Evolutionary conservation across 1,140 invertebrate species (phyloP).

Genomic region (Acromyrmex echinatior): DNA sequence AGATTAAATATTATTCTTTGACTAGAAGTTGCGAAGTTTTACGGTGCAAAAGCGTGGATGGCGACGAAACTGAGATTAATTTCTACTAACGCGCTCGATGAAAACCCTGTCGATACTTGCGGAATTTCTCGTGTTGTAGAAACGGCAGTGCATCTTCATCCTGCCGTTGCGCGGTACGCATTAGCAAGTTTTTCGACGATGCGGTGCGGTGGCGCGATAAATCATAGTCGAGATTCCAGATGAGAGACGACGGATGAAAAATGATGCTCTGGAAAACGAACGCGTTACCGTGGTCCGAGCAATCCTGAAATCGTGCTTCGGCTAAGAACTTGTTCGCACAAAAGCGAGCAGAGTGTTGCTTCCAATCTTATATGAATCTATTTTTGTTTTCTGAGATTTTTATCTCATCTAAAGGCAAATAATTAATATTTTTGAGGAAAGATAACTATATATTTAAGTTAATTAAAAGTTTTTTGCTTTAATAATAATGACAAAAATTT

Average conservation of each 20-base stretch:
- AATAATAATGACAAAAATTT: not conserved
- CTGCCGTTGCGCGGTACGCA: conserved; percentile 52
- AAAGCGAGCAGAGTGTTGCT: conserved; percentile 42
- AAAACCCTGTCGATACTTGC: conserved; percentile 59
- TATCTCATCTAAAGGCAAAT: conserved; percentile 7
- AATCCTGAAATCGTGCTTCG: conserved; percentile 49
- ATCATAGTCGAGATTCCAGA: conserved; percentile 64
- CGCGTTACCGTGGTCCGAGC: conserved; percentile 49
- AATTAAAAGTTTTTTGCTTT: no score
- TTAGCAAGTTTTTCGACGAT: conserved; percentile 71
- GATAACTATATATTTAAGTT: not conserved
- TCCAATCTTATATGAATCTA: conserved; percentile 31
- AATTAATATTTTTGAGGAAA: conserved; percentile 10
- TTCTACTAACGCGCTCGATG: conserved; percentile 51
- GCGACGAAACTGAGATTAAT: conserved; percentile 63
- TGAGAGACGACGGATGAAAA: conserved; percentile 66
- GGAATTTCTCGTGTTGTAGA: conserved; percentile 49
- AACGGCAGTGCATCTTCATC: conserved; percentile 65
- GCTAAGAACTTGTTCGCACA: conserved; percentile 39
- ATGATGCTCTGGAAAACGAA: conserved; percentile 43
- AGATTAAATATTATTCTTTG: conserved; percentile 40
- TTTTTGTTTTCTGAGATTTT: conserved; percentile 23
- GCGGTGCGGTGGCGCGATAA: conserved; percentile 61
- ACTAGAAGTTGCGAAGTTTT: not conserved
- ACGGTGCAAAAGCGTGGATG: not conserved